Base-by-base conservation (phyloP, 2,113 vertebrate genomes). In the Tragelaphus strepsiceros region DNA sequence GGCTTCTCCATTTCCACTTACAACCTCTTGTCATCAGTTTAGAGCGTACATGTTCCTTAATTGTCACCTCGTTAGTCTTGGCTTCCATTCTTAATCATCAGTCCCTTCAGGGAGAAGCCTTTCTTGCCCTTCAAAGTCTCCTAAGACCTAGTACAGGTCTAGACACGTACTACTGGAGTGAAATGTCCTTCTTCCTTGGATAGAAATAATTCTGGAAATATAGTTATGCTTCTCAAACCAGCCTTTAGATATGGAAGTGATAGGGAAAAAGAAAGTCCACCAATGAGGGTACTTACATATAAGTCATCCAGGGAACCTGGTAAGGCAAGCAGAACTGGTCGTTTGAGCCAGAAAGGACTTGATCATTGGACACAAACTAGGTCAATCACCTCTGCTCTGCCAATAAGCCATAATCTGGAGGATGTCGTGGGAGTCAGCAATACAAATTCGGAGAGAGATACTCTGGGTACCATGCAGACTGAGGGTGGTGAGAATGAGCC, bases 221-320 rank as follows among this genome's bases (percentile, higher is more conserved):
- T 11, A 58, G 15, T 39, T 51, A 28, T 19, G 7, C 22, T 59
- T 67, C 43, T n/a, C 58, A 58, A 71, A 83, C 1, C 26, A 86
- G 19, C 0, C 49, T 87, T n/a, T 32, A 59, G 59, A 39, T 28
- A 71, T 54, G 95, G 74, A 94, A 80, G 39, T 24, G 19, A n/a
- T 8, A 64, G 15, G 1, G 4, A 2, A 19, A 32, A 62, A n/a
- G 13, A 32, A 91, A 77, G 49, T 10, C 39, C 16, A 21, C 26
- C 54, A 9, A 0, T 2, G 7, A 6, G 2, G 28, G 24, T 35
- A 71, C 13, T 32, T 53, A 24, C 43, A 9, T 54, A 87, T 15
- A 16, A 56, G 4, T 87, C 84, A 53, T 35, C 39, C 78, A 85
- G n/a, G 11, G 82, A 74, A 67, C 19, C 49, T 80, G 32, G 35